phyloP scores from a whole-genome alignment of 2,888 invertebrate genomes.

The Mythimna albipuncta region DNA sequence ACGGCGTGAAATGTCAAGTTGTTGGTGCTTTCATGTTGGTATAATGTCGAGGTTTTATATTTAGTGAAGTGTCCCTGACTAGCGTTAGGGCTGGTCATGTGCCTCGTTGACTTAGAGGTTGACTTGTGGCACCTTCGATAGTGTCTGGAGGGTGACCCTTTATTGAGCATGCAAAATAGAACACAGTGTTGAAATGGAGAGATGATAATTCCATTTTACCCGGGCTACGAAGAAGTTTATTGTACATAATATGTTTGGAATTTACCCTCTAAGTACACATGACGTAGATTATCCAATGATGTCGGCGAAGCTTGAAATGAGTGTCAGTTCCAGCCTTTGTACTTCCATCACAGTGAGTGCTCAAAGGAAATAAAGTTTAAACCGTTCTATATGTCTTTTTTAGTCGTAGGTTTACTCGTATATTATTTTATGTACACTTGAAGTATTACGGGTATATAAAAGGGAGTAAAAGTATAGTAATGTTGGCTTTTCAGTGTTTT shows the following conservation, averaged over 20 bases:
- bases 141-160: conserved; percentile 30
- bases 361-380: conserved; percentile 60
- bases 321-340: conserved; percentile 58
- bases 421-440: conserved; percentile 54
- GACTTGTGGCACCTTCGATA: conserved; percentile 30
- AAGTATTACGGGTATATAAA: conserved; percentile 38
- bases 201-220: conserved; percentile 22
- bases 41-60: conserved; percentile 71
- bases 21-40: conserved; percentile 56
- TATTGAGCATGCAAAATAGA: conserved; percentile 19
- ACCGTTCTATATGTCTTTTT: conserved; percentile 41
- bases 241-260: conserved; percentile 40
- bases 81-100: conserved; percentile 41
- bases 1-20: conserved; percentile 70
- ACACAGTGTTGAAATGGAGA: conserved; percentile 16
- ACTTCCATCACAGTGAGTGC: conserved; percentile 50
- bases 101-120: conserved; percentile 45
- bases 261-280: conserved; percentile 44
- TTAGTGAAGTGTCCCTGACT: conserved; percentile 53
- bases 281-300: conserved; percentile 47
- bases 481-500: conserved; percentile 25
- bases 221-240: conserved; percentile 36
- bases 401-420: conserved; percentile 41
- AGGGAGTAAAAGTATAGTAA: conserved; percentile 23
- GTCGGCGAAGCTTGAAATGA: conserved; percentile 47